These are phyloP conservation scores for Protobothrops mucrosquamatus DNA, from an alignment of 2,113 vertebrate genomes.

Conservation along the genomic window DNA sequence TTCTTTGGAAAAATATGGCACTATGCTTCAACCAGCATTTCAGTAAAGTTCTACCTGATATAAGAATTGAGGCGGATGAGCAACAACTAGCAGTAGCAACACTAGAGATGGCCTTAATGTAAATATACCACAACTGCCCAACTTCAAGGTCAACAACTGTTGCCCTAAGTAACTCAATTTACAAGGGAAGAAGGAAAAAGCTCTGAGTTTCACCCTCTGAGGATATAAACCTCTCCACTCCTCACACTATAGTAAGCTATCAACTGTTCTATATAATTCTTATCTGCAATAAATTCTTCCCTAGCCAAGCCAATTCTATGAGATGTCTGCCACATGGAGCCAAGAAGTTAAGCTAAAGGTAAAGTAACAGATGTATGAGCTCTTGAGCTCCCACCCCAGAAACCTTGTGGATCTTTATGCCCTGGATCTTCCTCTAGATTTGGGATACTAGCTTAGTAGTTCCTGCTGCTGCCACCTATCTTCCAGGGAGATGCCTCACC, in stretches of 20 bases:
- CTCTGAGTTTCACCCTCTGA: not conserved
- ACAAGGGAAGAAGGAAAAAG: not conserved
- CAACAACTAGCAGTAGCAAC: not conserved
- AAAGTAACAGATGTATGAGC: not conserved
- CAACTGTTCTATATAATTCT: not conserved
- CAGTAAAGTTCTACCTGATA: not conserved
- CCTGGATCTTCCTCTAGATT: not conserved
- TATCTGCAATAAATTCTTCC: not conserved
- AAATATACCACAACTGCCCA: not conserved
- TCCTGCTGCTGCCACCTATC: not conserved
- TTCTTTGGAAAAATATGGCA: not conserved
- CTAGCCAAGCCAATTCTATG: not conserved
- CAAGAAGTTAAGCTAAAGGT: not conserved
- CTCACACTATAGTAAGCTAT: not conserved
- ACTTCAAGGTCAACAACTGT: not conserved
- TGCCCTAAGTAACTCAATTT: not conserved
- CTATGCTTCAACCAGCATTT: not conserved
- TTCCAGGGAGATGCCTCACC: not conserved
- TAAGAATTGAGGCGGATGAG: not conserved
- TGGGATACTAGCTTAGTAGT: not conserved
- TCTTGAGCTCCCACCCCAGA: not conserved
- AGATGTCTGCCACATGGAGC: not conserved
- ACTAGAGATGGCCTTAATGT: not conserved
- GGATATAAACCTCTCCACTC: not conserved
- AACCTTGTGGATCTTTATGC: not conserved